Evolutionary conservation across 2,113 vertebrate species (phyloP).

Genomic region (Nyctereutes procyonoides): DNA sequence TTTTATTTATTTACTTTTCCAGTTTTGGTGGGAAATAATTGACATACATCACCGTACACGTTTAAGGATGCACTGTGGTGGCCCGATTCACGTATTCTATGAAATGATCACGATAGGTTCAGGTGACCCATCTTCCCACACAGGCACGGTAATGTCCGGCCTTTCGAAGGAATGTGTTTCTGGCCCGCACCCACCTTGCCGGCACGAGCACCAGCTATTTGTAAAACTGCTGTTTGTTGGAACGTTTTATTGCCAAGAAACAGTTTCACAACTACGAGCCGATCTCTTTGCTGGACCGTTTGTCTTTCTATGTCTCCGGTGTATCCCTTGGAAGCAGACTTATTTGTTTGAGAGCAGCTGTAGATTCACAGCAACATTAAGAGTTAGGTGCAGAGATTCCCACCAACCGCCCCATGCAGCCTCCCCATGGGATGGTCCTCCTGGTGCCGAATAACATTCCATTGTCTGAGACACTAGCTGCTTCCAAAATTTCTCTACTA

Average conservation of each 20-base stretch:
- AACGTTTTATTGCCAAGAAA: background rate
- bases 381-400: background rate
- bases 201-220: background rate
- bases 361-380: background rate
- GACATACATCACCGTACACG: background rate
- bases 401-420: background rate
- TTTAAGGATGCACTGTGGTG: background rate
- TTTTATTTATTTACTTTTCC: background rate
- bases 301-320: background rate
- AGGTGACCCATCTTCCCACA: background rate
- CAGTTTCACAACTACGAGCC: background rate
- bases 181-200: background rate
- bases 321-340: background rate
- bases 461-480: background rate
- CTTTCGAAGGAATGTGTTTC: background rate
- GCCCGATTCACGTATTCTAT: background rate
- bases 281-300: background rate
- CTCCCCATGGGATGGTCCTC: background rate
- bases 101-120: background rate
- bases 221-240: background rate
- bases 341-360: background rate
- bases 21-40: background rate
- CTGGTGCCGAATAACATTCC: background rate
- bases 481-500: background rate
- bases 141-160: background rate